Percentiles rank a stretch among this genome's conserved stretches.
Conservation (phyloP, 2,113 vertebrate genomes). For the Pontoporia blainvillei region DNA sequence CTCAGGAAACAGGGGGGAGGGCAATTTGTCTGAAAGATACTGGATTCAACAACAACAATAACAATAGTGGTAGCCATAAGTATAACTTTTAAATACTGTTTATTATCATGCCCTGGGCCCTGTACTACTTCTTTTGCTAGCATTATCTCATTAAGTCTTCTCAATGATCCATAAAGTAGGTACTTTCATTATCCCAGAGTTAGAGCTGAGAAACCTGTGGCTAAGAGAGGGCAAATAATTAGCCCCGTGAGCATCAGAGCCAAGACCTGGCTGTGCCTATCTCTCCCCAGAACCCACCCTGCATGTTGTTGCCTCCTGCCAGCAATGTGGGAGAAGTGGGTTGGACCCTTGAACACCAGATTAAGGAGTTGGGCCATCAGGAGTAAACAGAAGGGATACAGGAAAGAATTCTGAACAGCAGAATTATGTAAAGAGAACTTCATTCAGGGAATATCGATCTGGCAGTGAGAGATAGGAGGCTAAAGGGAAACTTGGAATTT, state of each 20-base stretch:
- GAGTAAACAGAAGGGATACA: background rate
- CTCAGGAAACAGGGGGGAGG: background rate
- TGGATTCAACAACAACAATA: background rate
- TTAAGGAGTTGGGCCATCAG: background rate
- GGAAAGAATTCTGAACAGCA: background rate
- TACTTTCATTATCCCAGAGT: background rate
- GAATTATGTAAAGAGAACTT: background rate
- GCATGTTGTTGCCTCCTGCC: accelerated
- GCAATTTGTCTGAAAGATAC: background rate
- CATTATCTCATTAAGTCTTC: background rate
- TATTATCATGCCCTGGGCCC: background rate
- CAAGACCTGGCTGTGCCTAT: background rate
- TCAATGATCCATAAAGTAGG: background rate
- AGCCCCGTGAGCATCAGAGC: background rate
- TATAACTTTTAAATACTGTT: background rate
- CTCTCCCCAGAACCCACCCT: background rate
- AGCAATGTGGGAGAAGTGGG: background rate
- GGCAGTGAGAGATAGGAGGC: background rate
- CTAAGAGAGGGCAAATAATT: background rate
- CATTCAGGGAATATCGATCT: background rate
- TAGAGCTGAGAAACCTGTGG: background rate
- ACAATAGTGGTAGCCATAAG: background rate
- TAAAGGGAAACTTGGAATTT: background rate
- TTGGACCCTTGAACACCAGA: background rate
- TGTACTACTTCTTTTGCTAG: background rate